A percentile compares a stretch with the other conserved stretches of the same genome.
phyloP scores from a whole-genome alignment of 2,888 invertebrate species.

The Lycophotia porphyrea region DNA sequence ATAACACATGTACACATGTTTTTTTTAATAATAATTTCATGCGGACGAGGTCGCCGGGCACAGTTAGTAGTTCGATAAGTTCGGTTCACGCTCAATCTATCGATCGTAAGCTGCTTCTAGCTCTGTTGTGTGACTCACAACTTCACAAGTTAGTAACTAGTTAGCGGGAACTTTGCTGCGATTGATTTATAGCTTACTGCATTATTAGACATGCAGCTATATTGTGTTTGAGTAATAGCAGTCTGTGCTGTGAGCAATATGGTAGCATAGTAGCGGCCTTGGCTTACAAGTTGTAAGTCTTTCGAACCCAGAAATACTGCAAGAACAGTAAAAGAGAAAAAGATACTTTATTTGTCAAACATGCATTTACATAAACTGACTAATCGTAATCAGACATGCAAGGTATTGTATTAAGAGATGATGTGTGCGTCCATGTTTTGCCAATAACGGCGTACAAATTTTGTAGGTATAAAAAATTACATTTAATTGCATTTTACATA shows the following conservation, averaged over 20 bases:
- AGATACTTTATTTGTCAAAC: too few relatives aligned
- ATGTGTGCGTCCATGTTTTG: too few relatives aligned
- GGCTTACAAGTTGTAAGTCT: background rate
- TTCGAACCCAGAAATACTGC: too few relatives aligned
- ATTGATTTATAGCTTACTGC: conserved; percentile 32
- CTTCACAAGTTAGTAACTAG: background rate
- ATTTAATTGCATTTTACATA: too few relatives aligned
- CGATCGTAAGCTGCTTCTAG: background rate
- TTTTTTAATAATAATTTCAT: too few relatives aligned
- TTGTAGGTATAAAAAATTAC: too few relatives aligned
- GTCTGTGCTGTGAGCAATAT: background rate
- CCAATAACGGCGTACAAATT: too few relatives aligned
- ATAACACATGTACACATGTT: too few relatives aligned
- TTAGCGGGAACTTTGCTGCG: background rate
- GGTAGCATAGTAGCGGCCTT: background rate
- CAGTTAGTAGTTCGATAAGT: background rate
- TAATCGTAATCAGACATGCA: too few relatives aligned
- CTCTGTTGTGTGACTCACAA: conserved; percentile 18
- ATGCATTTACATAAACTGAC: too few relatives aligned
- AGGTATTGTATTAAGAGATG: too few relatives aligned
- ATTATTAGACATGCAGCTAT: background rate
- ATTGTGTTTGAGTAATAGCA: conserved; percentile 1
- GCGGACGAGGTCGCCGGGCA: background rate
- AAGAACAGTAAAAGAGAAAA: too few relatives aligned
- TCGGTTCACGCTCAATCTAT: background rate